These are phyloP conservation scores for Agrotis exclamationis DNA, from an alignment of 2,888 invertebrate species.

Conservation along the genomic window DNA sequence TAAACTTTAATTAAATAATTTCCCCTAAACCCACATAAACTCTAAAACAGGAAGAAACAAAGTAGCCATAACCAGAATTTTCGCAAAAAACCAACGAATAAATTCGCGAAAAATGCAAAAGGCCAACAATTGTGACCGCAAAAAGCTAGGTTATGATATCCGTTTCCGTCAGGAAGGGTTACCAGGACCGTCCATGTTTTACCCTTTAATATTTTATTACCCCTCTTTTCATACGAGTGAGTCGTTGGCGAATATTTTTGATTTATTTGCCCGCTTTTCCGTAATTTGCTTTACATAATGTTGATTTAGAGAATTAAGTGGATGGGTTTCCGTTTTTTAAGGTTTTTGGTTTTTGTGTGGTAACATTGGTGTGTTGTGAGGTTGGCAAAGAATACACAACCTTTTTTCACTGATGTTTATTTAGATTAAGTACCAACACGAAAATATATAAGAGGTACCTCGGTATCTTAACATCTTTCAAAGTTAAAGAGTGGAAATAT, in stretches of 20 bases:
- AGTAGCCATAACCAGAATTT: constrained; percentile 40
- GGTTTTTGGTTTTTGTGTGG: constrained; percentile 49
- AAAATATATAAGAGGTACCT: too few species aligned
- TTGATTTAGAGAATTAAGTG: constrained; percentile 63
- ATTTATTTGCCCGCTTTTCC: constrained; percentile 62
- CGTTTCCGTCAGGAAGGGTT: constrained; percentile 75
- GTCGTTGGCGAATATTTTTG: constrained; percentile 67
- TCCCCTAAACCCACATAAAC: constrained; percentile 18
- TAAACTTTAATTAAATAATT: constrained; percentile 14
- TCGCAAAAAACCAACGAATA: constrained; percentile 44
- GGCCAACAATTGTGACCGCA: constrained; percentile 69
- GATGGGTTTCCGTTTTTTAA: constrained; percentile 53
- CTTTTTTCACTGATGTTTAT: not conserved
- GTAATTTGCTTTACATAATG: constrained; percentile 67
- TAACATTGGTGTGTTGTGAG: not conserved
- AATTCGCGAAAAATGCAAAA: constrained; percentile 69
- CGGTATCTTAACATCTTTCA: too few species aligned
- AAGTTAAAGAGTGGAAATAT: too few species aligned
- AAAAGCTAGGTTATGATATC: constrained; percentile 78
- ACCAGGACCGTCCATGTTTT: constrained; percentile 72
- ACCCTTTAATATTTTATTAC: constrained; percentile 74
- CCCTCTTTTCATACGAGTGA: constrained; percentile 65
- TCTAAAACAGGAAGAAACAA: constrained; percentile 37
- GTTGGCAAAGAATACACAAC: not conserved
- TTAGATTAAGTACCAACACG: too few species aligned